Evolutionary conservation across 2,113 vertebrate genomes (phyloP), one percentile per base, ranked within the genome.

Genomic region (Otus sunia): DNA sequence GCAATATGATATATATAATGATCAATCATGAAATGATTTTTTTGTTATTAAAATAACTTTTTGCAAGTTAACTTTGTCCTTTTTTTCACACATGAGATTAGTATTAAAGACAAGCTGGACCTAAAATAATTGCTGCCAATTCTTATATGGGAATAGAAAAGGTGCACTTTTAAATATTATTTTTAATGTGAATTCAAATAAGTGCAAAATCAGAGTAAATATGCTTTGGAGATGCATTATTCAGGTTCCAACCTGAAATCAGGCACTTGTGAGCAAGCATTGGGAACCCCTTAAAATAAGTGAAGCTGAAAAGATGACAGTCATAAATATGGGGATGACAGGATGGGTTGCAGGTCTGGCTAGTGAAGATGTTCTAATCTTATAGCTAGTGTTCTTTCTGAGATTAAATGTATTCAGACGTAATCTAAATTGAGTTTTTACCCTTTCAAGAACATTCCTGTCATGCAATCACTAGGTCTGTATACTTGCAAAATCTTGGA

Each of bases 81-180:
- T 82, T 76, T 76, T 83, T 94, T 96, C 71, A 82, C 52, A 59
- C 13, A 37, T 68, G 25, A 85, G 68, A 37, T 83, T 55, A 90
- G 74, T 88, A 87, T 94, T 96, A 94, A 95, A 96, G 78, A 78
- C 80, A 94, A 73, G 41, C 55, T 95, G 84, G 74, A 89, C 86
- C 64, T 94, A 85, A 96, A 97, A 95, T 94, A 96, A 97, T 96
- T 93, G 90, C 92, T 92, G 50, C 74, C 69, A 8, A 15, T 94
- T 93, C 94, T 86, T 81, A 32, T 49, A 8, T 43, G 14, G 66
- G 49, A 80, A 19, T 17, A 55, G 26, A 71, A 69, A 62, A 56
- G 26, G 52, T 47, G 9, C 25, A 19, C 37, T 39, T 66, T 26
- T 64, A 62, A 60, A 45, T 63, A 37, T 12, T 43, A 27, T 41